A percentile compares a stretch with the other conserved stretches of the same genome.
These are phyloP conservation scores for Zele albiditarsus DNA, from an alignment of 2,888 invertebrate genomes.

Conservation along the genomic window DNA sequence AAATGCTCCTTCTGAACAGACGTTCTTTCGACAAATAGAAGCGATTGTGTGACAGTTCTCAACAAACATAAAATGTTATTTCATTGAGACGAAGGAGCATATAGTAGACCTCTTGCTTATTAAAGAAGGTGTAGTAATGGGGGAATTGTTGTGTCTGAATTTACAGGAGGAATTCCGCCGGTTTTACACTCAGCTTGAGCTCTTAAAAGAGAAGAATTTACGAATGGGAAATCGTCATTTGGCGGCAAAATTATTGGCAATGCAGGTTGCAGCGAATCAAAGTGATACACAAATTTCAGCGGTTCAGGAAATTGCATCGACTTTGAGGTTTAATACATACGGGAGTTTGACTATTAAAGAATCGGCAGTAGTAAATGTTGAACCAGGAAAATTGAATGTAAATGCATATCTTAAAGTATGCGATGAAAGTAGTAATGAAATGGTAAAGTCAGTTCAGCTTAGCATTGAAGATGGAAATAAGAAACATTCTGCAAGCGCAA, in stretches of 20 bases:
- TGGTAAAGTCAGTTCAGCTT: neutral
- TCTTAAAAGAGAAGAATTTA: constrained; percentile 85
- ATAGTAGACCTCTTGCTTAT: neutral
- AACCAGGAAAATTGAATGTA: constrained; percentile 35
- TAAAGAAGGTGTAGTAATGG: constrained; percentile 12
- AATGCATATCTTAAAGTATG: constrained; percentile 3
- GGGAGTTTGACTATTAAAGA: constrained; percentile 64
- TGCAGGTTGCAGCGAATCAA: constrained; percentile 85
- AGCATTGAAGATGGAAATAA: neutral
- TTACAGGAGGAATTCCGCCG: constrained; percentile 87
- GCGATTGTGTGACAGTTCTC: too few species aligned
- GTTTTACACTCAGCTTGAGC: constrained; percentile 85
- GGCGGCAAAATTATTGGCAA: constrained; percentile 84
- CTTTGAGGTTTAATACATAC: constrained; percentile 65
- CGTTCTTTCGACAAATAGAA: too few species aligned
- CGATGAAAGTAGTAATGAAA: neutral
- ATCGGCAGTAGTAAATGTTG: constrained; percentile 50
- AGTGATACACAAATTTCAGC: constrained; percentile 76
- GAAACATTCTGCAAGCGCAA: neutral
- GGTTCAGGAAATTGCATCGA: constrained; percentile 65
- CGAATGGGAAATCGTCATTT: constrained; percentile 83
- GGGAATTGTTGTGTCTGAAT: neutral
- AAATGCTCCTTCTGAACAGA: too few species aligned
- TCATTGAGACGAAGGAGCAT: too few species aligned
- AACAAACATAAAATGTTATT: too few species aligned